phyloP scores from a whole-genome alignment of 2,113 vertebrate species.

The Calonectris borealis region DNA sequence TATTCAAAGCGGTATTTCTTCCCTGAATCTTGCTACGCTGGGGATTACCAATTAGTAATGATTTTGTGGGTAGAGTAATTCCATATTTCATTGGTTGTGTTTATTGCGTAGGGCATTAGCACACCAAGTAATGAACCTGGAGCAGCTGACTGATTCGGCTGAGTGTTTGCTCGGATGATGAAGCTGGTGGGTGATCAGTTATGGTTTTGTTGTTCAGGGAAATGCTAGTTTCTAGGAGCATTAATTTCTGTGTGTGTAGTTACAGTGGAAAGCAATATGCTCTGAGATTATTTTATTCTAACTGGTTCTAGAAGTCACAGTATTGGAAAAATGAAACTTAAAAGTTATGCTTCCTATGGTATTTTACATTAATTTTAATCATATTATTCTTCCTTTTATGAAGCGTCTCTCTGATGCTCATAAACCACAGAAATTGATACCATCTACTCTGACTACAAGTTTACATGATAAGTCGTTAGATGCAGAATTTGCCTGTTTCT shows the following conservation, averaged over 20 bases:
- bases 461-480: background rate
- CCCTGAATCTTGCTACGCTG: background rate
- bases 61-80: conserved; percentile 27
- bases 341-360: background rate
- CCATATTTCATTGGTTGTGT: conserved; percentile 27
- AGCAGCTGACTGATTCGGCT: conserved; percentile 10
- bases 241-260: background rate
- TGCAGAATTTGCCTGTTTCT: background rate
- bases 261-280: background rate
- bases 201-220: conserved; percentile 16
- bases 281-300: background rate
- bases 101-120: conserved; percentile 2
- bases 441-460: background rate
- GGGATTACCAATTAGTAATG: background rate
- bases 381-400: conserved; percentile 3
- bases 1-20: background rate
- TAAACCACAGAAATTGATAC: background rate
- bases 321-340: background rate
- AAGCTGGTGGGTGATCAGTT: conserved; percentile 32
- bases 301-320: background rate
- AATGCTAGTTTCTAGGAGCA: background rate
- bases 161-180: background rate
- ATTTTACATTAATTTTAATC: conserved; percentile 6
- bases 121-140: background rate
- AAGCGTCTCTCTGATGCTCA: background rate